Conservation (phyloP, 2,113 vertebrate genomes). For the Myrmecophaga tridactyla region DNA sequence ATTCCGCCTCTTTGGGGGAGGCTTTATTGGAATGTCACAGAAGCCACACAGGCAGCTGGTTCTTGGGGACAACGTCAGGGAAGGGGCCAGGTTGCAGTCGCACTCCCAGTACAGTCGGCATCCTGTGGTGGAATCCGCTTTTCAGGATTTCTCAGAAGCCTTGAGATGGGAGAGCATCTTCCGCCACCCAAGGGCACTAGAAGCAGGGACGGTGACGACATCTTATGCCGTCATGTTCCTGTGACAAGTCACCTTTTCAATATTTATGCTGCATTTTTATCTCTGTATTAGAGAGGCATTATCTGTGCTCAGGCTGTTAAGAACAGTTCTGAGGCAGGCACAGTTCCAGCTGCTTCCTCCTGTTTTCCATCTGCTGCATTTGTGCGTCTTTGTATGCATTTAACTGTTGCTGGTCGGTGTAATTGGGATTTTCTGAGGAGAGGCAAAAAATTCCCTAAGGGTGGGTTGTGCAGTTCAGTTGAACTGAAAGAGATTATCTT, state of each 20-base stretch:
- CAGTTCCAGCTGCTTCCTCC: constrained; percentile 87
- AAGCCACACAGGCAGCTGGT: not conserved
- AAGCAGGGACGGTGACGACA: constrained; percentile 19
- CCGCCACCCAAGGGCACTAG: not conserved
- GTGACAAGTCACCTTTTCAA: constrained; percentile 85
- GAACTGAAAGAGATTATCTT: constrained; percentile 78
- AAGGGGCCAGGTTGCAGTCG: not conserved
- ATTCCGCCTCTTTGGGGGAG: not conserved
- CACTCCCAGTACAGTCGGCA: not conserved
- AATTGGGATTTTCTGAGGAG: constrained; percentile 82
- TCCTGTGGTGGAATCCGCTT: not conserved
- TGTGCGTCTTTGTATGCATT: constrained; percentile 80
- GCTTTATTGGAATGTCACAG: not conserved
- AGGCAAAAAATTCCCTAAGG: constrained; percentile 72
- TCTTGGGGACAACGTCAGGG: not conserved
- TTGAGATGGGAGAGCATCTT: not conserved
- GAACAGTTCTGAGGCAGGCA: constrained; percentile 87
- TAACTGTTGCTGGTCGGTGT: constrained; percentile 85
- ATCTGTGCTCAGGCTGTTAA: constrained; percentile 87
- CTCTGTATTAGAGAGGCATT: constrained; percentile 83
- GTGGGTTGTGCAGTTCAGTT: constrained; percentile 68
- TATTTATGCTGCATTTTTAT: constrained; percentile 87
- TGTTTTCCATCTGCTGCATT: constrained; percentile 86
- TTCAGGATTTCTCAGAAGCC: constrained; percentile 26
- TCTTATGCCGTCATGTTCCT: constrained; percentile 72